Evolutionary conservation across 2,113 vertebrate species (phyloP).

Genomic region (Neopipo cinnamomea): DNA sequence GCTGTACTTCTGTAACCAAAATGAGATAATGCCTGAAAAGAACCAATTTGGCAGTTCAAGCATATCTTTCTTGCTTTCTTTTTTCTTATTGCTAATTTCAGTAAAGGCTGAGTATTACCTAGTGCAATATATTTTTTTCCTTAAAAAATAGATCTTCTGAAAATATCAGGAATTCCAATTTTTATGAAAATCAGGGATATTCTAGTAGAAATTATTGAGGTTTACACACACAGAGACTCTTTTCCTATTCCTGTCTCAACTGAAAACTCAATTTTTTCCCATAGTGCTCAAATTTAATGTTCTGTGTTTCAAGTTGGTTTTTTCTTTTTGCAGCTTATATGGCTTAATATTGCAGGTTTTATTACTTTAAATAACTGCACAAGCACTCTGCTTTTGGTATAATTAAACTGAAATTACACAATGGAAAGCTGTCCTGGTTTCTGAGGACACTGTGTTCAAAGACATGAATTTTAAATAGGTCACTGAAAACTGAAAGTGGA

Average conservation of each 20-base stretch:
- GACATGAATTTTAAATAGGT: constrained; percentile 15
- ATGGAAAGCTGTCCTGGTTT: not conserved
- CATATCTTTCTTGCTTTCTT: not conserved
- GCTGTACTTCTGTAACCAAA: not conserved
- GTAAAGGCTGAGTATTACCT: not conserved
- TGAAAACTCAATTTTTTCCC: not conserved
- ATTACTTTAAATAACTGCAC: not conserved
- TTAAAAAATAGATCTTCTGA: not conserved
- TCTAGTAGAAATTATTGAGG: not conserved
- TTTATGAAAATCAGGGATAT: not conserved
- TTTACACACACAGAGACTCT: not conserved
- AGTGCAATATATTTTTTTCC: not conserved
- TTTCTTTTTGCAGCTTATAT: not conserved
- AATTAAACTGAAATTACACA: not conserved
- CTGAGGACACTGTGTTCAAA: not conserved
- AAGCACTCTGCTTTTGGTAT: not conserved
- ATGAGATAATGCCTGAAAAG: not conserved
- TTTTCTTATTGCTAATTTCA: not conserved
- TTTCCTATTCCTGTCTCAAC: not conserved
- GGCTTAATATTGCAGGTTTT: not conserved
- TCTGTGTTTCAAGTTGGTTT: not conserved
- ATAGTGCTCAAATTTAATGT: not conserved
- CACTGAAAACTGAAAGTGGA: not conserved
- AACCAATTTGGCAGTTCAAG: not conserved
- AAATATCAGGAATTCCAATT: not conserved